Base-by-base conservation (phyloP, 2,113 vertebrate species). In the Ciconia stormi region DNA sequence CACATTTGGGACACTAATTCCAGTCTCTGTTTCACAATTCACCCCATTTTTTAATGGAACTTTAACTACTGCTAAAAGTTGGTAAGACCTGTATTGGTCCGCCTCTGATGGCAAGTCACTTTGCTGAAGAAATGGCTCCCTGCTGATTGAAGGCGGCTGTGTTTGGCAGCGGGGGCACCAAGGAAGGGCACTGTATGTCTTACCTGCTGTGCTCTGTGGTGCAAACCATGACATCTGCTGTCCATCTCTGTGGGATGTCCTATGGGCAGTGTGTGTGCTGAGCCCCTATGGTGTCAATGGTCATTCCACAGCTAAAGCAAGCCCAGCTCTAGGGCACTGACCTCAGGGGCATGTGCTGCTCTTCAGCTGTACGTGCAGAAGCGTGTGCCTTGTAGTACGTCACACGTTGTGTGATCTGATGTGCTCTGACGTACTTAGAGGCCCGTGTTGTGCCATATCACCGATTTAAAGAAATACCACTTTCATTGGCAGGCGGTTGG, bases 401-500 rank as follows among this genome's bases (percentile, higher is more conserved):
- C 65, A 76, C 22, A 34, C 20, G n/a, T 84, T 91, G 80, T 27
- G 8, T 91, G 40, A 44, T 38, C 42, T 58, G 55, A 70, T 53
- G 82, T 49, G 36, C 55, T 78, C 82, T 92, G 77, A 69, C 2
- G 20, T 50, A 38, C 89, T 97, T 87, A 49, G 73, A 92, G 76
- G 63, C 80, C 81, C 36, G 10, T 76, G 42, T 70, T 82, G 61
- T 97, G 73, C 80, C 69, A 30, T 95, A 76, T 59, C 88, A 92
- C 94, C 36, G 26, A 49, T 97, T 96, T 96, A 91, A 94, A 98
- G 95, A 96, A 93, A 89, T 79, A 86, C 56, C 46, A 40, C 58
- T 97, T 94, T 92, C 87, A 94, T 44, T 97, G 97, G 73, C 91
- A 97, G 96, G 87, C 93, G 79, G 88, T 97, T 97, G 94, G 96